Base-by-base conservation (phyloP, 2,888 invertebrate species). In the Enchytraeus crypticus region DNA sequence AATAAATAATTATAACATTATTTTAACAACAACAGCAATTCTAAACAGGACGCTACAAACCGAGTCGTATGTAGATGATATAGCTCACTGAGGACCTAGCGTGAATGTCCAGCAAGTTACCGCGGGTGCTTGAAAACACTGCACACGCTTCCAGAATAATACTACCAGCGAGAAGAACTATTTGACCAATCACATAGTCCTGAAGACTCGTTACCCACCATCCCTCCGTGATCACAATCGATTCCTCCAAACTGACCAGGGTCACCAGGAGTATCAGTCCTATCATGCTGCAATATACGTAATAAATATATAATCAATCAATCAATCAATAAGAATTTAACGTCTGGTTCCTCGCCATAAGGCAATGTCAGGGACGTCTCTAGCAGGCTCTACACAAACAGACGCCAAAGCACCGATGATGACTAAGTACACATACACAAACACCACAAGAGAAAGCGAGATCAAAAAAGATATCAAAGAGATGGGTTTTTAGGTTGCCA, bases 21-120 rank as follows among this genome's bases (percentile, higher is more conserved):
- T n/a, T n/a, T n/a, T n/a, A n/a, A n/a, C n/a, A n/a, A n/a, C n/a
- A n/a, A n/a, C n/a, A n/a, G n/a, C n/a, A n/a, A n/a, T n/a, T n/a
- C n/a, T n/a, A n/a, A n/a, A n/a, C n/a, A n/a, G n/a, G n/a, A n/a
- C n/a, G n/a, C n/a, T n/a, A n/a, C 57, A 1, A 5, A 61, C 61
- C 61, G 21, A 61, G 46, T 33, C 58, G 43, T 33, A 61, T 21
- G 30, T 61, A 61, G n/a, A 61, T 49, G n/a, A 61, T 43, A 23
- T 30, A 57, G 32, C 33, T 33, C n/a, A 61, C 49, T 26, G 30
- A 27, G 11, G 53, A 34, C 29, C 61, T 47, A 21, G 43, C 21
- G 23, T 53, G 27, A 11, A 43, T 45, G 18, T 53, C 51, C 30
- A 61, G 18, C 14, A 57, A 38, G n/a, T 53, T 51, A 14, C 61